Base-by-base conservation (phyloP, 2,113 vertebrate genomes). In the Callocephalon fimbriatum region DNA sequence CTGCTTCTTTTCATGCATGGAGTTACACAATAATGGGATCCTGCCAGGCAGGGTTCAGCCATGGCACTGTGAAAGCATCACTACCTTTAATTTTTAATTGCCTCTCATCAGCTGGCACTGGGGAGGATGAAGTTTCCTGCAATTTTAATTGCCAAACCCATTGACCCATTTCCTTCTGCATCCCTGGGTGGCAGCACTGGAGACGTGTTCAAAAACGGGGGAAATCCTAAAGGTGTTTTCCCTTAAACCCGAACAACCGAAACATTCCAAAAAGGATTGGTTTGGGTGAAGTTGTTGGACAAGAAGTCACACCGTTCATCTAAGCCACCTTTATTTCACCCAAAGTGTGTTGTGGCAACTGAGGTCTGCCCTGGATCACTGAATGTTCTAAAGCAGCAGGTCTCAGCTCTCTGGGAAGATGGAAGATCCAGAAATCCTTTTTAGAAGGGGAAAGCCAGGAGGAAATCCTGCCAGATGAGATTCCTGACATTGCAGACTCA, bases 141-240 rank as follows among this genome's bases (percentile, higher is more conserved):
- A 72, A 90, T 76, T 87, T 92, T 92, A 87, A 92, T 92, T 90
- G 86, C 37, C 67, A 92, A 87, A 90, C 25, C 50, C 92, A 72
- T n/a, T 92, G 95, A 87, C 81, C 92, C 72, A 13, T 92, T 95
- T 96, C 72, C 27, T 50, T 66, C 62, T n/a, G 40, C 0, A 0
- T 83, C 81, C 89, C 89, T 42, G 81, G 40, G 40, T 51, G 76
- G 51, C 56, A 31, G 81, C 81, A 47, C 45, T 56, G 67, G 40
- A 70, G 37, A 26, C 2, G 0, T 1, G 11, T 31, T 42, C 10
- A 37, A 47, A 66, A 71, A 9, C 15, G 7, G 9, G 40, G 21
- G 17, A 31, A 53, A 78, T 37, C 10, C 1, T n/a, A 44, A 84
- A 71, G 19, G 19, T 53, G 15, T 50, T 79, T 76, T 32, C 45